phyloP scores from a whole-genome alignment of 2,113 vertebrate species.

The Brevimyrus niger region DNA sequence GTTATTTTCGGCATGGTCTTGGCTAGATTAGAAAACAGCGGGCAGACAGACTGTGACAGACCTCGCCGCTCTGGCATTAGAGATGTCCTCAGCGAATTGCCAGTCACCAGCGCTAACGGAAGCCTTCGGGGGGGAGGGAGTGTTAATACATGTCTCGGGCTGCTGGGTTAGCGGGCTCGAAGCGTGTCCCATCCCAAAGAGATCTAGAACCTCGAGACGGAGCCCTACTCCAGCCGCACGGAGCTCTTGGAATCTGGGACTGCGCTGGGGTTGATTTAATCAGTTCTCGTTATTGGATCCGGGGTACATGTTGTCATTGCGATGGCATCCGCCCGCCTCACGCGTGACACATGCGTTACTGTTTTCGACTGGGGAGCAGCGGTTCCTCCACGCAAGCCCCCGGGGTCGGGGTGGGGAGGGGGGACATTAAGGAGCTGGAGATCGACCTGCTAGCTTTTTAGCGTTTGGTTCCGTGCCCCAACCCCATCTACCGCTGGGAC shows the following conservation, averaged over 20 bases:
- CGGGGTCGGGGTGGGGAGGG: neutral
- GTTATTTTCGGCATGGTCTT: neutral
- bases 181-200: conserved; percentile 35
- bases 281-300: conserved; percentile 27
- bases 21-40: neutral
- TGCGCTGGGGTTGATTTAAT: conserved; percentile 26
- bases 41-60: neutral
- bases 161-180: conserved; percentile 44
- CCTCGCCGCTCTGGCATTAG: conserved; percentile 33
- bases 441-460: neutral
- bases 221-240: neutral
- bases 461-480: neutral
- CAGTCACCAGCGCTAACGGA: neutral
- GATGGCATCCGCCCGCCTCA: conserved; percentile 40
- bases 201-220: neutral
- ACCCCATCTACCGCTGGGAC: neutral
- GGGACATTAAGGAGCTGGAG: neutral
- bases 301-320: conserved; percentile 41
- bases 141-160: conserved; percentile 35
- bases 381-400: no score
- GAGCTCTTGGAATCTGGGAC: conserved; percentile 17
- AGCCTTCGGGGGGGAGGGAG: conserved; percentile 40
- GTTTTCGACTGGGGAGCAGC: conserved; percentile 26
- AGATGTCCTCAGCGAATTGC: conserved; percentile 36
- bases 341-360: conserved; percentile 45